A percentile compares a stretch with the other conserved stretches of the same genome.
These are phyloP conservation scores for Chalcosyrphus nemorum DNA, from an alignment of 2,888 invertebrate species.

Conservation along the genomic window DNA sequence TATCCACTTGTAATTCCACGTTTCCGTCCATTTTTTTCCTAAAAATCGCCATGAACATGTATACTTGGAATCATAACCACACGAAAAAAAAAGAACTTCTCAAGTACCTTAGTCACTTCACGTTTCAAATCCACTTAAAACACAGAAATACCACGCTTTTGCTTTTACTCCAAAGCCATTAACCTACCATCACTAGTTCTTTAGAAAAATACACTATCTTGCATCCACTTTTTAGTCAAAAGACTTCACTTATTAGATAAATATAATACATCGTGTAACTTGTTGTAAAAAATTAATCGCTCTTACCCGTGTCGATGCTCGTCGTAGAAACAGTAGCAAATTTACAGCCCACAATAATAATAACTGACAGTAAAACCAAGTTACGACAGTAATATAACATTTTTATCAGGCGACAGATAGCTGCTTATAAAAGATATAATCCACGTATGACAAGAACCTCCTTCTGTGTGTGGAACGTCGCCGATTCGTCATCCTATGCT, in stretches of 20 bases:
- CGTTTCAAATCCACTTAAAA: background rate
- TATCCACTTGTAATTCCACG: too few relatives aligned
- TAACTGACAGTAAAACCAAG: constrained; percentile 50
- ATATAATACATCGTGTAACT: background rate
- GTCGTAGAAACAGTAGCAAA: constrained; percentile 37
- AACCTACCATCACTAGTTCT: constrained; percentile 7
- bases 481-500: constrained; percentile 57
- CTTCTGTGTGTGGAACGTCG: constrained; percentile 35
- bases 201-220: background rate
- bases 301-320: constrained; percentile 48
- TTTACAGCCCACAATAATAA: constrained; percentile 59
- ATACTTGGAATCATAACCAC: background rate
- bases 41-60: too few relatives aligned
- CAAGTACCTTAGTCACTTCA: constrained; percentile 6
- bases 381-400: constrained; percentile 59
- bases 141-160: background rate
- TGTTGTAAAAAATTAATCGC: constrained; percentile 1
- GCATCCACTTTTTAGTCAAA: background rate
- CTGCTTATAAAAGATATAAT: constrained; percentile 35
- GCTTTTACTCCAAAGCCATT: background rate
- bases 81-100: background rate
- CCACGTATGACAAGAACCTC: constrained; percentile 36
- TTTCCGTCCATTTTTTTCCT: too few relatives aligned
- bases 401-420: constrained; percentile 53
- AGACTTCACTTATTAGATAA: background rate